Evolutionary conservation across 2,888 invertebrate species (phyloP).

Genomic region (Selenia dentaria): DNA sequence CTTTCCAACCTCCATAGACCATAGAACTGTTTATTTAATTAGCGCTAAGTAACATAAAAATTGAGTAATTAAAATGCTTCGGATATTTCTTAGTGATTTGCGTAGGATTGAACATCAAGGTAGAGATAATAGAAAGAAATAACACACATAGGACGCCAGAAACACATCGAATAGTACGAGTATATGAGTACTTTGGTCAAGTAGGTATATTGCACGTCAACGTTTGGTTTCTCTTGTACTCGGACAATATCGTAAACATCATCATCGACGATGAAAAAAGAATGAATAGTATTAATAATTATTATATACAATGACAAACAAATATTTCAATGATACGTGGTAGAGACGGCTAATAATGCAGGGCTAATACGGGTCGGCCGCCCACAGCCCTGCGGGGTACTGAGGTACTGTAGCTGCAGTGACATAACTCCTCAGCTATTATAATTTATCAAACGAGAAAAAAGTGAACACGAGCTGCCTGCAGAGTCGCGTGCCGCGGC

Average conservation of each 20-base stretch:
- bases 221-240: neutral
- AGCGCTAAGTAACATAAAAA: slow-evolving; percentile 28
- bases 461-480: slow-evolving; percentile 65
- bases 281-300: slow-evolving; percentile 52
- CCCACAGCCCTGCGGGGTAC: slow-evolving; percentile 55
- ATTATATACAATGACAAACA: slow-evolving; percentile 73
- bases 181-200: slow-evolving; percentile 1
- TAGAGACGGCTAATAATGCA: slow-evolving; percentile 62
- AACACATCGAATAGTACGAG: slow-evolving; percentile 1
- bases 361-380: slow-evolving; percentile 40
- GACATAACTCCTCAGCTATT: slow-evolving; percentile 74
- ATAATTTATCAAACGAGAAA: slow-evolving; percentile 72
- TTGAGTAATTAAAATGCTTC: slow-evolving; percentile 32
- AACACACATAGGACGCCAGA: too few species aligned
- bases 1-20: slow-evolving; percentile 25
- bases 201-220: slow-evolving; percentile 16
- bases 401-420: slow-evolving; percentile 40
- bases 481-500: slow-evolving; percentile 74
- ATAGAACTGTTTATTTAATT: slow-evolving; percentile 45
- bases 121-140: slow-evolving; percentile 12
- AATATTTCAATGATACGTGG: slow-evolving; percentile 69
- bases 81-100: slow-evolving; percentile 27
- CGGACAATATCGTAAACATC: slow-evolving; percentile 9
- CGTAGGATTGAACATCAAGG: slow-evolving; percentile 9
- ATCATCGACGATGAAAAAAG: slow-evolving; percentile 20